Conservation (phyloP, 2,113 vertebrate genomes). For the Periophthalmodon schlosseri region DNA sequence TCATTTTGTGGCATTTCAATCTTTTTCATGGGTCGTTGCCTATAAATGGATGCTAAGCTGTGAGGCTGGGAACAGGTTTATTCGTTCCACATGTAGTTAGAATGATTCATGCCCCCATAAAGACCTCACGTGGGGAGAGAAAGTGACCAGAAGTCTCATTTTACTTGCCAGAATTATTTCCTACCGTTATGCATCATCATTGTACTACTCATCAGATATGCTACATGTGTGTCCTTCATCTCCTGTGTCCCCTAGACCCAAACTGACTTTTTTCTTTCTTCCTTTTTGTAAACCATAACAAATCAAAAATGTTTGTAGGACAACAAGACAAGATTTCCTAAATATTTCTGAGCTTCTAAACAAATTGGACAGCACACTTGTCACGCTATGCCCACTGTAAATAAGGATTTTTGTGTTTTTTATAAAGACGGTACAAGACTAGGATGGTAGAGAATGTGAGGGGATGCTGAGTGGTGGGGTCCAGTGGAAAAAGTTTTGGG, state of each 20-base stretch:
- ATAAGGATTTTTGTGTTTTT: slow-evolving; percentile 39
- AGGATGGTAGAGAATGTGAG: too few species aligned
- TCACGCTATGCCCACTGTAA: slow-evolving; percentile 43
- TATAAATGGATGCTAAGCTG: neutral
- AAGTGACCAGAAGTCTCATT: slow-evolving; percentile 53
- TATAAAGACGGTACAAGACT: slow-evolving; percentile 35
- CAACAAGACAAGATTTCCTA: slow-evolving; percentile 63
- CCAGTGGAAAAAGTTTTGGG: too few species aligned
- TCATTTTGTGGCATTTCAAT: slow-evolving; percentile 15
- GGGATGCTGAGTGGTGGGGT: too few species aligned
- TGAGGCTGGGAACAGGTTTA: neutral
- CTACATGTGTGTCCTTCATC: slow-evolving; percentile 31
- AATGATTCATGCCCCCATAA: slow-evolving; percentile 34
- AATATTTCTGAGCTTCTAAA: slow-evolving; percentile 73
- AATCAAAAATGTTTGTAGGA: slow-evolving; percentile 69
- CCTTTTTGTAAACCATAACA: slow-evolving; percentile 59
- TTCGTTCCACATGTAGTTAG: neutral
- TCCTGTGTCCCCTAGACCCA: slow-evolving; percentile 24
- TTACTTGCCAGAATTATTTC: slow-evolving; percentile 47
- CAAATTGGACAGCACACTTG: slow-evolving; percentile 44
- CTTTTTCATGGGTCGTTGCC: slow-evolving; percentile 21
- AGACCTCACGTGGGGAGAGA: slow-evolving; percentile 49
- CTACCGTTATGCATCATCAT: slow-evolving; percentile 52
- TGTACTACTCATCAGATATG: neutral
- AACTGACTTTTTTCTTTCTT: slow-evolving; percentile 24